Evolutionary conservation across 2,888 invertebrate species (phyloP), one percentile per base, ranked within the genome.

Genomic region (Eledone cirrhosa): DNA sequence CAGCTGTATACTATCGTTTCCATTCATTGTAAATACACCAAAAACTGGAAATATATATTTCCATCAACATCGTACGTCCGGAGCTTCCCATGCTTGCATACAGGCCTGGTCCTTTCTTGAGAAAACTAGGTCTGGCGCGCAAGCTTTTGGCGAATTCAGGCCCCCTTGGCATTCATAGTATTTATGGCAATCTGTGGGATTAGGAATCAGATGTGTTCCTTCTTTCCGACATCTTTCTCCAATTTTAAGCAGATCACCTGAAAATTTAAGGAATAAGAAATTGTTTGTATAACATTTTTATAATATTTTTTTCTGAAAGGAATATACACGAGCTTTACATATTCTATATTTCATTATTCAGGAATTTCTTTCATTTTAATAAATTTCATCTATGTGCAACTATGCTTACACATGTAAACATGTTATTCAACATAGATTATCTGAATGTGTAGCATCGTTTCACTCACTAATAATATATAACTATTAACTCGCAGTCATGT

Each of bases 111-210:
- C 14, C n/a, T 27, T 41, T 41, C 27, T 31, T 8, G 75, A 75
- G 24, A 75, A 75, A 4, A 75, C 47, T n/a, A 75, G 24, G 16
- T 41, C 41, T n/a, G 24, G n/a, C 0, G 75, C 33, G 47, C 75
- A 75, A 1, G 47, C 48, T 47, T 75, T 75, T 13, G 75, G 75
- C 16, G 41, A 47, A n/a, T 41, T 24, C 19, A 41, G 8, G 8
- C 75, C 75, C 5, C 75, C 48, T 48, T 75, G 75, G 41, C 75
- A 75, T 75, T 75, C 41, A 41, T 75, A 75, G 41, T 24, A 75
- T 48, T 27, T 75, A 41, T 27, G 41, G 14, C 75, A 75, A n/a
- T 75, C 75, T 14, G 41, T 22, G 0, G 16, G 33, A 24, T 75
- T 31, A 7, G 75, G 11, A 5, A 75, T 75, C n/a, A 47, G 13